phyloP scores from a whole-genome alignment of 2,113 vertebrate genomes.

The rabbit (Oryctolagus cuniculus) region DNA sequence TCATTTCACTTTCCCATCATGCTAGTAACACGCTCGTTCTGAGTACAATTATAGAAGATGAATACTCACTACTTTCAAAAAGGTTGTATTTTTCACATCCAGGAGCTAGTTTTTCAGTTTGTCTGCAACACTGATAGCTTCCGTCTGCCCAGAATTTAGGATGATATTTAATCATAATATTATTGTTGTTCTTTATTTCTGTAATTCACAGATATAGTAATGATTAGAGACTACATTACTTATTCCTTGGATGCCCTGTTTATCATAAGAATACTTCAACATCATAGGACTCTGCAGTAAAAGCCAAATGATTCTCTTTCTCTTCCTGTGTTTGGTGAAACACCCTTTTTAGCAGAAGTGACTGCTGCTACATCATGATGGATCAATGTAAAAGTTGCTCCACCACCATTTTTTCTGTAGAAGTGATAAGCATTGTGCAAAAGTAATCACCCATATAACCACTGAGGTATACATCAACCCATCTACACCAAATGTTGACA shows the following conservation, averaged over 20 bases:
- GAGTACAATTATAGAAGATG: slow-evolving; percentile 16
- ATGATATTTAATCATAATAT: slow-evolving; percentile 94
- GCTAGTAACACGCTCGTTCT: not conserved
- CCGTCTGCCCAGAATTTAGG: slow-evolving; percentile 97
- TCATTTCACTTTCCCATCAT: not conserved
- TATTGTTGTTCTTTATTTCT: slow-evolving; percentile 95
- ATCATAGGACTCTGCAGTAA: not conserved
- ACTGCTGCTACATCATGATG: not conserved
- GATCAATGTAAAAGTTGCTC: not conserved
- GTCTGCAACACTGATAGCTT: slow-evolving; percentile 95
- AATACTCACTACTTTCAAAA: slow-evolving; percentile 92
- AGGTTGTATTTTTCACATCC: slow-evolving; percentile 96
- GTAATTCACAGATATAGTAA: slow-evolving; percentile 68
- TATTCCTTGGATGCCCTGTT: not conserved
- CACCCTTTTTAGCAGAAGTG: not conserved
- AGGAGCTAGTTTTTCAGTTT: slow-evolving; percentile 94
- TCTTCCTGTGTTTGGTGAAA: not conserved
- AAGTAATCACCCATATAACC: not conserved
- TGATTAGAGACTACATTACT: slow-evolving; percentile 21
- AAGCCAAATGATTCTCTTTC: not conserved
- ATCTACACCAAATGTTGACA: not conserved
- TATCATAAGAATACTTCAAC: not conserved
- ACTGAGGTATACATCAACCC: not conserved
- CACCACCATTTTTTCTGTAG: not conserved
- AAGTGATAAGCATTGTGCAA: not conserved